A percentile compares a stretch with the other conserved stretches of the same genome.
These are phyloP conservation scores for Thomomys bottae DNA, from an alignment of 2,113 vertebrate species.

Conservation along the genomic window DNA sequence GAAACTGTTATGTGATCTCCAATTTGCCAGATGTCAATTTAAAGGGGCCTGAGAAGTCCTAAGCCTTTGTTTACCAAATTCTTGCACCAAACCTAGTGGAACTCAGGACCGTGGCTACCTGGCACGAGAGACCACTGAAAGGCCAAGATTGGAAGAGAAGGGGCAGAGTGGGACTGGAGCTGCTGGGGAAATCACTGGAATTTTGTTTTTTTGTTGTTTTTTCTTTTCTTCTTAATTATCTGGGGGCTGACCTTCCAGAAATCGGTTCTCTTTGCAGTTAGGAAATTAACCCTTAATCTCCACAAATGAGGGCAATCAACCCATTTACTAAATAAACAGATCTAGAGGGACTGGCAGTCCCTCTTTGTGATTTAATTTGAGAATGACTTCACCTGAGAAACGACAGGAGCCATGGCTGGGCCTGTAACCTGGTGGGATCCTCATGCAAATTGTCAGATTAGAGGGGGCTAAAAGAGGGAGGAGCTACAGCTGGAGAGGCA, in stretches of 20 bases:
- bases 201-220: constrained; percentile 68
- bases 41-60: constrained; percentile 82
- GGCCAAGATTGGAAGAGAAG: constrained; percentile 60
- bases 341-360: constrained; percentile 57
- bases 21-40: constrained; percentile 82
- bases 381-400: constrained; percentile 69
- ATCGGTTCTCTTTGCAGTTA: constrained; percentile 65
- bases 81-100: constrained; percentile 54
- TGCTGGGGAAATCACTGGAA: constrained; percentile 75
- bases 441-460: background rate
- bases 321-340: constrained; percentile 80
- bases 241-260: constrained; percentile 66
- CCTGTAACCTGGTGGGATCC: background rate
- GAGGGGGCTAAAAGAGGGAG: background rate
- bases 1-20: constrained; percentile 76
- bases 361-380: constrained; percentile 80
- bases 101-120: constrained; percentile 40
- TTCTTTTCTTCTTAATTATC: constrained; percentile 53
- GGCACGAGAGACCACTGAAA: constrained; percentile 67
- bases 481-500: background rate
- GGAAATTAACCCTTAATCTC: constrained; percentile 79
- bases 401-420: background rate
- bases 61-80: constrained; percentile 87
- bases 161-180: constrained; percentile 45
- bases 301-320: constrained; percentile 78